Evolutionary conservation across 2,113 vertebrate genomes (phyloP).

Genomic region (Rhea pennata): DNA sequence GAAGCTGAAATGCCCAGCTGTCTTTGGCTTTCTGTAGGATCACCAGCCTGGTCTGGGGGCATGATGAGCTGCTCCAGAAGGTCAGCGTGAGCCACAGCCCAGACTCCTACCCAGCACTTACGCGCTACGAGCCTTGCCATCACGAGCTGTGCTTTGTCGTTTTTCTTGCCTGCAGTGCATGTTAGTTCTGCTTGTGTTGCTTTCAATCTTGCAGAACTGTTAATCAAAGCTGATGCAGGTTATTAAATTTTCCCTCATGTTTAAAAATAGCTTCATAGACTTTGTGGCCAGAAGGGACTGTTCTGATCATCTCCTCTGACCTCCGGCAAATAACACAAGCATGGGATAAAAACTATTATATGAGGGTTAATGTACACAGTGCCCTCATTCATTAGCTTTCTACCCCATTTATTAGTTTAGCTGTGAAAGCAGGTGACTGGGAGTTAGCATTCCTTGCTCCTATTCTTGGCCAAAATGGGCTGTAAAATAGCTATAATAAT

Average conservation of each 20-base stretch:
- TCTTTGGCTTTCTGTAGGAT: neutral
- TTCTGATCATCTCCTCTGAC: slow-evolving; percentile 47
- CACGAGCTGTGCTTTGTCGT: neutral
- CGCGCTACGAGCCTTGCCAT: neutral
- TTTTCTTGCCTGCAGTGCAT: slow-evolving; percentile 25
- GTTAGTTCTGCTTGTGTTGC: slow-evolving; percentile 57
- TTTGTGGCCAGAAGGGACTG: slow-evolving; percentile 5
- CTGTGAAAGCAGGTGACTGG: slow-evolving; percentile 42
- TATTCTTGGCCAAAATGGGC: slow-evolving; percentile 15
- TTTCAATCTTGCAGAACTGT: slow-evolving; percentile 57
- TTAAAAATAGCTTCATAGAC: slow-evolving; percentile 3
- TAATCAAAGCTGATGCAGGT: slow-evolving; percentile 52
- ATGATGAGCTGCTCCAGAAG: neutral
- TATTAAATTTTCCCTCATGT: slow-evolving; percentile 36
- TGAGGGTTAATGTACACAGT: neutral
- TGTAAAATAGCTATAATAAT: slow-evolving; percentile 33
- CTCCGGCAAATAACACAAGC: neutral
- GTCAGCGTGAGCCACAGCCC: neutral
- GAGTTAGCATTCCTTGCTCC: slow-evolving; percentile 26
- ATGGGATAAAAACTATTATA: slow-evolving; percentile 5
- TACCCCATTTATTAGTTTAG: slow-evolving; percentile 30
- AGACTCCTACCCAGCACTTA: neutral
- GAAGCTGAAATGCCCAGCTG: slow-evolving; percentile 32
- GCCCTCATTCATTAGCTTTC: slow-evolving; percentile 39
- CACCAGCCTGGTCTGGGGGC: neutral